Conservation (phyloP, 2,797 vertebrate species). For the Thalassophryne amazonica region DNA sequence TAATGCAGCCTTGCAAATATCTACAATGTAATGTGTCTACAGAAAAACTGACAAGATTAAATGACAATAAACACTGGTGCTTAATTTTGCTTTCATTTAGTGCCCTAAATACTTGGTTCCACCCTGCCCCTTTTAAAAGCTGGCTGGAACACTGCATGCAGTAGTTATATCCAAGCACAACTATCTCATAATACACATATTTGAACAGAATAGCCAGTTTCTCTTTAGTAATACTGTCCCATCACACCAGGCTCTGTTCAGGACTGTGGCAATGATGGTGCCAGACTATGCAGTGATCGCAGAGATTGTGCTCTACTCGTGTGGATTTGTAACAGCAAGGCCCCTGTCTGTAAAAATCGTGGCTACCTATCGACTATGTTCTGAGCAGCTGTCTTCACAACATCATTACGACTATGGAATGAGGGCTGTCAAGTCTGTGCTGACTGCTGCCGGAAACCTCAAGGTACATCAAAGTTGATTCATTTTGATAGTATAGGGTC, state of each 20-base stretch:
- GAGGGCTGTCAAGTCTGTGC: constrained; percentile 92
- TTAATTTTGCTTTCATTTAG: too few relatives aligned
- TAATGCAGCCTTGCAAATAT: too few relatives aligned
- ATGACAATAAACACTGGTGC: too few relatives aligned
- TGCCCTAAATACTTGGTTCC: too few relatives aligned
- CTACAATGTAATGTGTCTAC: too few relatives aligned
- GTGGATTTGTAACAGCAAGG: constrained; percentile 87
- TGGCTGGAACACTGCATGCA: too few relatives aligned
- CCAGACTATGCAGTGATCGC: constrained; percentile 93
- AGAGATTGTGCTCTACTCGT: constrained; percentile 91
- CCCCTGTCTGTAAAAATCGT: constrained; percentile 90
- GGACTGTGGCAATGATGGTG: constrained; percentile 95
- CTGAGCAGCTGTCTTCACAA: constrained; percentile 89
- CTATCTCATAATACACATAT: too few relatives aligned
- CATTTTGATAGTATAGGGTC: not conserved
- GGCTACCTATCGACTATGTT: constrained; percentile 87
- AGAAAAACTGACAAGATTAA: too few relatives aligned
- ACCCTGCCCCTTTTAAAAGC: too few relatives aligned
- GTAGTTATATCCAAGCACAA: too few relatives aligned
- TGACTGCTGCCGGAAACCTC: constrained; percentile 88
- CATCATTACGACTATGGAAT: constrained; percentile 94
- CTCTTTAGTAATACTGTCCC: not conserved
- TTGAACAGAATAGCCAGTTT: not conserved
- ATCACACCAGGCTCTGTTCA: constrained; percentile 83
- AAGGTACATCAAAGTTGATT: constrained; percentile 74